Percentiles rank a stretch among this genome's conserved stretches.
These are phyloP conservation scores for Plectropomus leopardus DNA, from an alignment of 2,113 vertebrate genomes.

Conservation along the genomic window DNA sequence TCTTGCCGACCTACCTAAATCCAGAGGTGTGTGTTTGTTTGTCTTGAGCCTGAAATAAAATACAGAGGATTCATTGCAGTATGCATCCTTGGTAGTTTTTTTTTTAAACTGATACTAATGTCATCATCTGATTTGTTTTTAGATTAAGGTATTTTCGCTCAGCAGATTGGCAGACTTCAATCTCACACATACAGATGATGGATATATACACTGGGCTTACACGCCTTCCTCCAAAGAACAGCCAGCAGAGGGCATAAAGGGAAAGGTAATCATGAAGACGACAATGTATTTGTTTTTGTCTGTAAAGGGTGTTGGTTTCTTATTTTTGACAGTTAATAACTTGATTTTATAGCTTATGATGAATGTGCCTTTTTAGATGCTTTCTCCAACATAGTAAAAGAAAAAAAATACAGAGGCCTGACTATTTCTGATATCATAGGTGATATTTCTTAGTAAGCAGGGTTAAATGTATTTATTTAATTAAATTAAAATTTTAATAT, in stretches of 20 bases:
- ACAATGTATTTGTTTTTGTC: not conserved
- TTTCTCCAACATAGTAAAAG: not conserved
- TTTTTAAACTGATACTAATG: conserved; percentile 9
- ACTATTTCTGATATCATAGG: not conserved
- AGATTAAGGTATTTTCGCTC: conserved; percentile 88
- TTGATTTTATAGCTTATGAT: not conserved
- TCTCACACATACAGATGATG: conserved; percentile 85
- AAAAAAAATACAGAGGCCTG: not conserved
- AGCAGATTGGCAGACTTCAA: conserved; percentile 86
- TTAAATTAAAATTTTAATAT: no score
- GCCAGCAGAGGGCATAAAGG: conserved; percentile 78
- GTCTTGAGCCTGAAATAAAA: not conserved
- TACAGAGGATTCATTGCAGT: not conserved
- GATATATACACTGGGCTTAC: conserved; percentile 86
- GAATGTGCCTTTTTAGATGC: not conserved
- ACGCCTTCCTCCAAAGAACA: conserved; percentile 70
- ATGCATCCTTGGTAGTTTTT: not conserved
- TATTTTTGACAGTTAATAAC: not conserved
- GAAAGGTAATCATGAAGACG: conserved; percentile 82
- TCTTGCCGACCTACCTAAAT: conserved; percentile 92
- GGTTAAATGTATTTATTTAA: no score
- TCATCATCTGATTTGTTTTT: conserved; percentile 49
- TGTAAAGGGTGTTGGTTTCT: not conserved
- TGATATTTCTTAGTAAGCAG: not conserved
- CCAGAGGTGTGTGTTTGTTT: conserved; percentile 85